phyloP scores from a whole-genome alignment of 1,140 invertebrate genomes.

The Kradibia gibbosae region DNA sequence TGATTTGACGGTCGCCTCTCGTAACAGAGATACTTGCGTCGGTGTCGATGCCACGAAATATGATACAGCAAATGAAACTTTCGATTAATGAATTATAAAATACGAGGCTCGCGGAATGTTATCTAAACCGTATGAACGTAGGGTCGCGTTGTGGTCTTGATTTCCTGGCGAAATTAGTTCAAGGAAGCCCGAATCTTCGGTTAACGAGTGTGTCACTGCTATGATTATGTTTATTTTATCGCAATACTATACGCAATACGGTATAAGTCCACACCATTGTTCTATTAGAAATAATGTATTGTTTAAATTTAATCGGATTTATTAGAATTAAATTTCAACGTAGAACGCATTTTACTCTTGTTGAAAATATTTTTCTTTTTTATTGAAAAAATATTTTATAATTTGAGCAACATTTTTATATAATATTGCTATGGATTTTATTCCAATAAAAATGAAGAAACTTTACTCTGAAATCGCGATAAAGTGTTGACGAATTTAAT shows the following conservation, averaged over 20 bases:
- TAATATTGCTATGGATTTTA: too few relatives aligned
- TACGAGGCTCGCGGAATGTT: background rate
- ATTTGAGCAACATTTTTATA: too few relatives aligned
- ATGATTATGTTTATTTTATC: slow-evolving; percentile 21
- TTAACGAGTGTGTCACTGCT: background rate
- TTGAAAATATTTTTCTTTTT: too few relatives aligned
- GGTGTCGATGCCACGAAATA: slow-evolving; percentile 25
- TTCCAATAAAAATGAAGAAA: too few relatives aligned
- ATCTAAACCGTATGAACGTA: background rate
- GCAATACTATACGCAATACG: background rate
- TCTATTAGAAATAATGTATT: background rate
- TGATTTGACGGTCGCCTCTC: background rate
- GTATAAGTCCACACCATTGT: background rate
- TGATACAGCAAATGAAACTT: slow-evolving; percentile 36
- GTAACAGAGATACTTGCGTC: background rate
- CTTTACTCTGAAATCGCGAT: too few relatives aligned
- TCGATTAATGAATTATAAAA: slow-evolving; percentile 20
- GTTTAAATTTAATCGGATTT: background rate
- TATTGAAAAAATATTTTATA: too few relatives aligned
- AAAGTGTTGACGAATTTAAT: too few relatives aligned
- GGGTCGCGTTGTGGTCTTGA: slow-evolving; percentile 10
- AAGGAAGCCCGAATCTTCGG: background rate
- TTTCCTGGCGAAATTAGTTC: background rate
- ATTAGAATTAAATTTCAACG: background rate
- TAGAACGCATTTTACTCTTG: too few relatives aligned